Evolutionary conservation across 2,113 vertebrate genomes (phyloP).

Genomic region (Amphiprion percula): DNA sequence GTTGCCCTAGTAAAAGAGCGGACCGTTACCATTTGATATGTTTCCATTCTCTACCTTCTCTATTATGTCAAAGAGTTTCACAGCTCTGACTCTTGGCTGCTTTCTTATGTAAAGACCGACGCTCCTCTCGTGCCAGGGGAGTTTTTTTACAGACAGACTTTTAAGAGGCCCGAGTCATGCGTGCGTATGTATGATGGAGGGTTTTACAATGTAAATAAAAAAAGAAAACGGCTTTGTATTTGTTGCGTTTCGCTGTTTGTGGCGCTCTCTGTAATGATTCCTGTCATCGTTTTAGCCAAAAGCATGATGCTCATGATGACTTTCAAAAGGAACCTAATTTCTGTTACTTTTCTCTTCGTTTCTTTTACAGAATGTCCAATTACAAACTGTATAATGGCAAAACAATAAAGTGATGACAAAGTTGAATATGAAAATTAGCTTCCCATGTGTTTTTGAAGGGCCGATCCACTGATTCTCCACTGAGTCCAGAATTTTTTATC

Average conservation of each 20-base stretch:
- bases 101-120: no score
- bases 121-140: conserved; percentile 36
- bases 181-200: conserved; percentile 38
- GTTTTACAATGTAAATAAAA: conserved; percentile 74
- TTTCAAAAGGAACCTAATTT: conserved; percentile 47
- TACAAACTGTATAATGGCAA: conserved; percentile 74
- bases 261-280: conserved; percentile 74
- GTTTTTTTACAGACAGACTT: conserved; percentile 71
- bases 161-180: conserved; percentile 53
- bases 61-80: no score
- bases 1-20: conserved; percentile 3
- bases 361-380: conserved; percentile 79
- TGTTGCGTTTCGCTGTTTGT: conserved; percentile 78
- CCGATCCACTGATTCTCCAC: no score
- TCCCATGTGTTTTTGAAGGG: not conserved
- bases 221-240: conserved; percentile 75
- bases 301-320: conserved; percentile 77
- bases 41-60: no score
- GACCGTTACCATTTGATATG: not conserved
- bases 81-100: no score
- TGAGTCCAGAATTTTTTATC: no score
- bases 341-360: conserved; percentile 51
- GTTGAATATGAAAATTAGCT: conserved; percentile 61
- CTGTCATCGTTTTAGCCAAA: conserved; percentile 75
- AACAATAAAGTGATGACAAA: conserved; percentile 81